Evolutionary conservation across 2,113 vertebrate species (phyloP).

Genomic region (Laterallus jamaicensis): DNA sequence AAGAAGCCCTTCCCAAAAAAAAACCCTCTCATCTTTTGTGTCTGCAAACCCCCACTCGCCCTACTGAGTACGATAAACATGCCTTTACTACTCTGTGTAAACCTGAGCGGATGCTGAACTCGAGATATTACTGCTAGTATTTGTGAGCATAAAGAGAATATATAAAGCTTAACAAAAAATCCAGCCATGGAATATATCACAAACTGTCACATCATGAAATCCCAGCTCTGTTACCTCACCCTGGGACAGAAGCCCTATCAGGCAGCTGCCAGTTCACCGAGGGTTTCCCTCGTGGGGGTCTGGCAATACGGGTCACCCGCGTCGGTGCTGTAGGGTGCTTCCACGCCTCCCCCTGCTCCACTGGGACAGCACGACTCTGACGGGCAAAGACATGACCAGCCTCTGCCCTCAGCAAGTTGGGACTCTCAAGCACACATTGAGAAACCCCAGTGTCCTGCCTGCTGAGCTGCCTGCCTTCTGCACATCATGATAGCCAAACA

Average conservation of each 20-base stretch:
- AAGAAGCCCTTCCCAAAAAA: background rate
- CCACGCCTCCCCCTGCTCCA: background rate
- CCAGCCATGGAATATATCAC: background rate
- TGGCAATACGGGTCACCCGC: background rate
- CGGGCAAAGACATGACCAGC: background rate
- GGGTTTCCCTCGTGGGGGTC: accelerated
- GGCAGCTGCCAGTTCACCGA: background rate
- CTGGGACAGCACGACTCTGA: accelerated
- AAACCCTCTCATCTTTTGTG: background rate
- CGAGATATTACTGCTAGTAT: background rate
- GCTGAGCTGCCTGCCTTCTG: accelerated
- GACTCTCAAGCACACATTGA: accelerated
- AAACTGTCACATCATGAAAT: background rate
- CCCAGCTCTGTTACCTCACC: background rate
- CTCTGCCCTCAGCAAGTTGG: background rate
- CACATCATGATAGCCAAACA: accelerated
- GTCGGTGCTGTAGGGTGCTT: background rate
- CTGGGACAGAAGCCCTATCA: background rate
- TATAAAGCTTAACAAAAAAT: background rate
- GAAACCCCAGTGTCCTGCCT: accelerated
- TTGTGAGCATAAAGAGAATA: background rate
- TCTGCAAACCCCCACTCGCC: background rate
- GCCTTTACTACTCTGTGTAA: background rate
- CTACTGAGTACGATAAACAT: background rate
- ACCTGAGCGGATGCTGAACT: background rate